phyloP scores from a whole-genome alignment of 2,113 vertebrate genomes.

The Vicugna pacos region DNA sequence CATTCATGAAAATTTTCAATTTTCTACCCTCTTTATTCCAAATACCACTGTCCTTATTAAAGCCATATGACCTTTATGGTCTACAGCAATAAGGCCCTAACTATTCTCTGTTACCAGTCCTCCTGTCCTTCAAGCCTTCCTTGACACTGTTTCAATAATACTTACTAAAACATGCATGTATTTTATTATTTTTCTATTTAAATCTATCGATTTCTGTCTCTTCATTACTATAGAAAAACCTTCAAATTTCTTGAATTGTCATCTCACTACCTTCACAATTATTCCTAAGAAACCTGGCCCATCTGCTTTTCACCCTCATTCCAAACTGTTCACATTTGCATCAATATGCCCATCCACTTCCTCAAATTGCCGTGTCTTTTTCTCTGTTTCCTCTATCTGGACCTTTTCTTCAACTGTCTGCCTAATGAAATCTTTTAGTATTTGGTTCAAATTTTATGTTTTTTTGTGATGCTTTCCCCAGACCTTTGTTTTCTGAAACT shows the following conservation, averaged over 20 bases:
- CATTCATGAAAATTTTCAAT: background rate
- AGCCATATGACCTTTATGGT: background rate
- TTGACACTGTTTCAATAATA: background rate
- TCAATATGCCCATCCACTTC: background rate
- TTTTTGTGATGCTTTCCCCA: background rate
- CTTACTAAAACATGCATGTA: background rate
- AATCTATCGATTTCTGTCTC: background rate
- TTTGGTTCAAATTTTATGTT: background rate
- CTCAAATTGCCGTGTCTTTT: background rate
- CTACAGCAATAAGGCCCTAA: background rate
- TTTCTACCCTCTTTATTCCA: background rate
- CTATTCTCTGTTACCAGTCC: background rate
- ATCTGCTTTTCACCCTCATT: background rate
- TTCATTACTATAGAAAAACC: background rate
- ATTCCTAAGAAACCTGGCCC: background rate
- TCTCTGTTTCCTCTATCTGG: background rate
- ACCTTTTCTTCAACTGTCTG: background rate
- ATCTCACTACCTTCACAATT: background rate
- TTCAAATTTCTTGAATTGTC: background rate
- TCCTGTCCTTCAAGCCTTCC: background rate
- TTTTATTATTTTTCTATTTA: background rate
- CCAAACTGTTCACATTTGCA: background rate
- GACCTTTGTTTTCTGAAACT: background rate
- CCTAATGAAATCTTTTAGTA: background rate
- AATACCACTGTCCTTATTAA: background rate